Conservation (phyloP, 2,888 invertebrate genomes). For the Polydrusus tereticollis region DNA sequence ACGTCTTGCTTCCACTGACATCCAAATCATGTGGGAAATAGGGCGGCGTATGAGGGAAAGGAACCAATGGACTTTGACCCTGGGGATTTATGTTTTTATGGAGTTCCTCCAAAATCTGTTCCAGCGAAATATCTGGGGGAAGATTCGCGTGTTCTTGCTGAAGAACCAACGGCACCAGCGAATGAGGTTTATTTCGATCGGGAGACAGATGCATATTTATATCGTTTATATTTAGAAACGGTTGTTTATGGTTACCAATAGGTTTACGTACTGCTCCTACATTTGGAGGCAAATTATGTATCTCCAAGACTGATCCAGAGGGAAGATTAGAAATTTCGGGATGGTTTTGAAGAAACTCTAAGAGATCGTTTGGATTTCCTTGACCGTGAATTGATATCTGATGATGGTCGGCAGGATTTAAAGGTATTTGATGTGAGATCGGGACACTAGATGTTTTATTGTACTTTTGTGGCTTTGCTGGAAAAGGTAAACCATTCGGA, state of each 20-base stretch:
- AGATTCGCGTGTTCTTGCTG: conserved; percentile 9
- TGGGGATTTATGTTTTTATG: conserved; percentile 59
- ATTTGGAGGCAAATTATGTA: conserved; percentile 54
- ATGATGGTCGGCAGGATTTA: conserved; percentile 1
- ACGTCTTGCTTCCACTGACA: conserved; percentile 16
- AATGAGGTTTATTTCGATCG: conserved; percentile 55
- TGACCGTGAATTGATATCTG: conserved; percentile 59
- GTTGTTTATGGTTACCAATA: conserved; percentile 18
- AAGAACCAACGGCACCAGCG: conserved; percentile 50
- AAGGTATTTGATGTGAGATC: not conserved
- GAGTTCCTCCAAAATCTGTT: conserved; percentile 64
- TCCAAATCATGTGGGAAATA: conserved; percentile 33
- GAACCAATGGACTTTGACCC: conserved; percentile 44
- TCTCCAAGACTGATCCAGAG: conserved; percentile 65
- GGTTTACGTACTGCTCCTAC: conserved; percentile 48
- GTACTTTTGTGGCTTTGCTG: conserved; percentile 31
- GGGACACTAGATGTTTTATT: conserved; percentile 6
- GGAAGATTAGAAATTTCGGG: conserved; percentile 66
- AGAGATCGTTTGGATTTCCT: conserved; percentile 62
- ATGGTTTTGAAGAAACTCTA: conserved; percentile 65
- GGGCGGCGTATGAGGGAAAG: conserved; percentile 41
- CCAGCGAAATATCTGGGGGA: conserved; percentile 60
- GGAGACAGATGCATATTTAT: conserved; percentile 28
- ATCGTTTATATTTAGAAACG: conserved; percentile 1
- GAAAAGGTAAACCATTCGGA: conserved; percentile 16